Evolutionary conservation across 2,797 vertebrate genomes (phyloP), one percentile per base, ranked within the genome.

Genomic region (Onychomys arenicola): DNA sequence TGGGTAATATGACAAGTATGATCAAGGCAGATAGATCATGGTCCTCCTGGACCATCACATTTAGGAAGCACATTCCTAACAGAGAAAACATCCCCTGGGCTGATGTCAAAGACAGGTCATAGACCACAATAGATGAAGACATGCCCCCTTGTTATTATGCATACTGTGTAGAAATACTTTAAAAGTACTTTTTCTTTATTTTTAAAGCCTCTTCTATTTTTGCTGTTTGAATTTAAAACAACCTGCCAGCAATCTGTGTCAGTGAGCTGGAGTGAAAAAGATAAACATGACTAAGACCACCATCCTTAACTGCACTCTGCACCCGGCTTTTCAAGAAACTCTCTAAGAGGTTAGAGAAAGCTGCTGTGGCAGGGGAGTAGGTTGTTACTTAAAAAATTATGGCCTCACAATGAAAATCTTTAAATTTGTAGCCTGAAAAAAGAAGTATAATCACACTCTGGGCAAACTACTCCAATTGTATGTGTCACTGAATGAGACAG

Each of bases 141-240:
- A n/a, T 34, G 16, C n/a, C n/a, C 6, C 27, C 29, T 23, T 23
- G 0, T 83, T 43, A 85, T 49, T 55, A 82, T 8, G 6, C 13
- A 13, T 32, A 61, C 34, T 55, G 27, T 52, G 32, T 14, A 93
- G 29, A 90, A 81, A 92, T 40, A 96, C 27, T 59, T 92, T 19
- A 83, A 85, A 94, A 77, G 52, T 2, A 55, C 12, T 57, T 25
- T 29, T 77, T n/a, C 55, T 90, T 92, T 37, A 80, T 77, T 86
- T 95, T 96, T 90, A 59, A 94, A 96, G 27, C n/a, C 14, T 12
- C 27, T 67, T 87, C 32, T 69, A 86, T 49, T 87, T 90, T 89
- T 76, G 5, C 73, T 69, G 84, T 93, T 95, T 59, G 21, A 46
- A 76, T 69, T 46, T 61, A 32, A 83, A 80, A n/a, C 34, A 69